These are phyloP conservation scores for Falco punctatus DNA, from an alignment of 2,113 vertebrate species.

Conservation along the genomic window DNA sequence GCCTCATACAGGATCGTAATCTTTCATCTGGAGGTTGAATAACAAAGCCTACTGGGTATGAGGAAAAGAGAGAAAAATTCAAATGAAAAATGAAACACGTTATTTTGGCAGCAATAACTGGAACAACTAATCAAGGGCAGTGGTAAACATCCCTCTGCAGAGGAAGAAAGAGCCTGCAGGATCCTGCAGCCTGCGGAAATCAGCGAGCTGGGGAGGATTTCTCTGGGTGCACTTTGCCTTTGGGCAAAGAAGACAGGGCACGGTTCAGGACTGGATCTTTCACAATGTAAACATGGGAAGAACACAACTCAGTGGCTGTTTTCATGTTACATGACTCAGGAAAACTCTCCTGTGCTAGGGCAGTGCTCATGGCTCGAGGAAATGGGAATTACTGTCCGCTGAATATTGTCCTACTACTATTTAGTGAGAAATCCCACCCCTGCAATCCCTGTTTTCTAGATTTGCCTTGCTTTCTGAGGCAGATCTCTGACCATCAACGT, in stretches of 20 bases:
- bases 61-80: not conserved
- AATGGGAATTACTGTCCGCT: not conserved
- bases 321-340: not conserved
- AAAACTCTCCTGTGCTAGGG: not conserved
- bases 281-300: accelerated
- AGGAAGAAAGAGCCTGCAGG: not conserved
- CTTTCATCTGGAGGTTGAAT: not conserved
- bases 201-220: not conserved
- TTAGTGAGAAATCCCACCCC: not conserved
- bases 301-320: not conserved
- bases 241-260: not conserved
- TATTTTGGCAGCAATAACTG: not conserved
- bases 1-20: not conserved
- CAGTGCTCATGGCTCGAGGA: not conserved
- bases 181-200: not conserved
- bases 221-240: not conserved
- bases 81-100: not conserved
- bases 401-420: not conserved
- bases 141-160: not conserved
- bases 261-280: not conserved
- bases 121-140: not conserved
- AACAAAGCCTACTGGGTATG: not conserved
- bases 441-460: not conserved
- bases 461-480: not conserved
- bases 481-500: accelerated